Percentiles rank a stretch among this genome's conserved stretches.
phyloP scores from a whole-genome alignment of 1,140 invertebrate species.

The Argopecten irradians region DNA sequence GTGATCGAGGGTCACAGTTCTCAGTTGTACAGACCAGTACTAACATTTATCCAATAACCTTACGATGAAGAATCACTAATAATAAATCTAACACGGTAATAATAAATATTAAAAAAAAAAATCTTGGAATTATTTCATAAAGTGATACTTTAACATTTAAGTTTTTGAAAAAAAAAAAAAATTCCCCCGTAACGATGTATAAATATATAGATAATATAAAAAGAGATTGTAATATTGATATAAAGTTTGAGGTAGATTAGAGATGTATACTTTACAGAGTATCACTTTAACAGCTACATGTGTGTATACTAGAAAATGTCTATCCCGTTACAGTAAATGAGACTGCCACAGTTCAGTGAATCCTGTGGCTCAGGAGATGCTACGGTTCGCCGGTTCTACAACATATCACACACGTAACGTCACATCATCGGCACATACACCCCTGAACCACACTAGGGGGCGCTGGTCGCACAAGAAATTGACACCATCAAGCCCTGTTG shows the following conservation, averaged over 20 bases:
- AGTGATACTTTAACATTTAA: not conserved
- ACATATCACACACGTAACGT: not conserved
- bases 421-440: not conserved
- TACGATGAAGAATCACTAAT: not conserved
- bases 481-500: not conserved
- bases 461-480: constrained; percentile 12
- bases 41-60: not conserved
- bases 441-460: constrained; percentile 12
- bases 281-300: not conserved
- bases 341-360: not conserved
- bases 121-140: not conserved
- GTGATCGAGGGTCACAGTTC: not conserved
- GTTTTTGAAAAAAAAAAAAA: not conserved
- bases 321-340: not conserved
- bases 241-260: not conserved
- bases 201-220: not conserved
- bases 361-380: not conserved
- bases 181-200: not conserved
- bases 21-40: not conserved
- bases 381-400: not conserved
- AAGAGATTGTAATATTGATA: not conserved
- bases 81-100: too few relatives aligned
- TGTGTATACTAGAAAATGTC: not conserved
- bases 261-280: not conserved
- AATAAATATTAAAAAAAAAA: not conserved